Percentiles rank a stretch among this genome's conserved stretches.
Evolutionary conservation across 1,140 invertebrate genomes (phyloP).

Genomic region (Eriosoma lanigerum): DNA sequence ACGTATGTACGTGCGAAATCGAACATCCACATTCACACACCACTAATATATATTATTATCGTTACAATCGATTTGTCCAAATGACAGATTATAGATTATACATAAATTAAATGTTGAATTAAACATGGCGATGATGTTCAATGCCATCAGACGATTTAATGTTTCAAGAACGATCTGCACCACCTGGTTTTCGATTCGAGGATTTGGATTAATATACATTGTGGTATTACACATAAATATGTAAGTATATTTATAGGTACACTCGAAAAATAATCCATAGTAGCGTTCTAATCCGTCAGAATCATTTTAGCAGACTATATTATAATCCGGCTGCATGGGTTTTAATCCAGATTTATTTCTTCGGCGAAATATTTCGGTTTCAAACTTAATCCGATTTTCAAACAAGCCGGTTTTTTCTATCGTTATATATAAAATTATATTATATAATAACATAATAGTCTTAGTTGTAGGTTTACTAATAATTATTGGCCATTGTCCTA

Average conservation of each 20-base stretch:
- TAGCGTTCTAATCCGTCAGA: background rate
- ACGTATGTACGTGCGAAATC: background rate
- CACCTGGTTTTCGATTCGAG: background rate
- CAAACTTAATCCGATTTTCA: conserved; percentile 20
- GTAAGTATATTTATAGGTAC: background rate
- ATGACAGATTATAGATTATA: background rate
- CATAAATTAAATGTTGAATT: background rate
- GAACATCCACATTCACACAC: background rate
- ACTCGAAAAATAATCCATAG: background rate
- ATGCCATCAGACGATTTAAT: background rate
- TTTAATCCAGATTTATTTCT: conserved; percentile 44
- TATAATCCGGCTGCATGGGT: background rate
- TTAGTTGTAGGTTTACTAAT: too few relatives aligned
- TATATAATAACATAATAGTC: too few relatives aligned
- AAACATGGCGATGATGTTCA: background rate
- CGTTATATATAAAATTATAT: background rate
- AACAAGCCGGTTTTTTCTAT: conserved; percentile 12
- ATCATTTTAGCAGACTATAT: conserved; percentile 18
- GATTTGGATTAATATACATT: background rate
- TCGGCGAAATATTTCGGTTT: conserved; percentile 20
- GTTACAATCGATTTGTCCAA: background rate
- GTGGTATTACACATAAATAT: background rate
- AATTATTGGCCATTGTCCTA: conserved; percentile 12
- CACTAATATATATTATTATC: background rate
- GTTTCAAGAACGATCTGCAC: background rate